A percentile compares a stretch with the other conserved stretches of the same genome.
Evolutionary conservation across 2,113 vertebrate species (phyloP).

Genomic region (Amazona vittata): DNA sequence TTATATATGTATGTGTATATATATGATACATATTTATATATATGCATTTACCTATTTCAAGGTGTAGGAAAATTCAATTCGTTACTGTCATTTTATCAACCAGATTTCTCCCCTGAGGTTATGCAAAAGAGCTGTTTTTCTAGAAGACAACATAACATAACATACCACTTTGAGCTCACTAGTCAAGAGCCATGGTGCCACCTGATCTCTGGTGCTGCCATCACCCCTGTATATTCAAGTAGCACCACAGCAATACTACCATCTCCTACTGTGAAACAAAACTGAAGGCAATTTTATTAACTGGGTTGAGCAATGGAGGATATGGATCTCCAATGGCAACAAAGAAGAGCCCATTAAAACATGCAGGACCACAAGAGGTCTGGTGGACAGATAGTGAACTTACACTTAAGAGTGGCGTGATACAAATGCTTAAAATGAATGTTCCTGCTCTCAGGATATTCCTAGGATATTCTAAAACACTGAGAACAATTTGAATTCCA

Average conservation of each 20-base stretch:
- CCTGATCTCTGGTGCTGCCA: background rate
- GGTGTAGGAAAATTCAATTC: background rate
- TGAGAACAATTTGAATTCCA: background rate
- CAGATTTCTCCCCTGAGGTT: background rate
- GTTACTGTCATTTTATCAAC: background rate
- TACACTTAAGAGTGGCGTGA: background rate
- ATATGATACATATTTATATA: background rate
- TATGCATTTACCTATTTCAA: background rate
- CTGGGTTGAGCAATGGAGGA: background rate
- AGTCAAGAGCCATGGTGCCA: background rate
- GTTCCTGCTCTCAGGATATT: background rate
- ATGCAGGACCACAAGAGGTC: background rate
- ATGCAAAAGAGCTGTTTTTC: background rate
- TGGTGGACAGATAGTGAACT: background rate
- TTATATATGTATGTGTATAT: background rate
- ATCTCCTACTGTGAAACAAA: background rate
- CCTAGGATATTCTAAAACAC: background rate
- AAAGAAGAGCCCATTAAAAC: background rate
- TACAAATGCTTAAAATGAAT: slow-evolving; percentile 22
- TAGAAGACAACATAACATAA: background rate
- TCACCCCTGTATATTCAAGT: background rate
- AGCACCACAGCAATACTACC: background rate
- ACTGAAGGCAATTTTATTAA: background rate
- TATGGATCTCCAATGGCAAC: background rate
- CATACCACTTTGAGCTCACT: background rate